Base-by-base conservation (phyloP, 2,113 vertebrate species). In the Notothenia coriiceps region DNA sequence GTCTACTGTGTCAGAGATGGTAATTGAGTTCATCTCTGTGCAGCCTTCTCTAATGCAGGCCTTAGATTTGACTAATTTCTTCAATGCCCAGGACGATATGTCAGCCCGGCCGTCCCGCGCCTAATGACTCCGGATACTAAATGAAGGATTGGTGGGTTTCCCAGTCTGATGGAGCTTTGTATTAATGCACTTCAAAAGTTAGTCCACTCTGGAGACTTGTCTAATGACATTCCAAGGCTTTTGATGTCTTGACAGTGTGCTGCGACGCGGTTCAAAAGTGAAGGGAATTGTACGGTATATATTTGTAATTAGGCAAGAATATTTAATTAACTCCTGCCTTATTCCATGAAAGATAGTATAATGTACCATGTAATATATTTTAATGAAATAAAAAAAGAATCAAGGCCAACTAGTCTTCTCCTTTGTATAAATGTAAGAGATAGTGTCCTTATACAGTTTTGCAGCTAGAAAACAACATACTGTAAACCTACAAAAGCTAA, bases 1-100 rank as follows among this genome's bases (percentile, higher is more conserved):
- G 77, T 79, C 77, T 51, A 20, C 17, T 71, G 64, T 83, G 84
- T 87, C 79, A 66, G 72, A 65, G 82, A 84, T 69, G 79, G 80
- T 91, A 89, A 91, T 91, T 89, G 83, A 87, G 91, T 90, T 83
- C 14, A 46, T 86, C 81, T 81, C 81, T 44, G 56, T 80, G 76
- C 75, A 74, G 87, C 73, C 44, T 60, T 55, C 51, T 86, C 52
- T 93, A 91, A 92, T 93, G 83, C 86, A 79, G 79, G 77, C 74
- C 52, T 49, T 73, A 82, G 78, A 85, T 89, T 77, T 89, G 78
- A 86, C 85, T 86, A 83, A 88, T 89, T 88, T 86, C 77, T 84
- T 73, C 70, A 66, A 79, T 83, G 70, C 68, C 64, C 70, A 55
- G 68, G 64, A 82, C n/a, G 40, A 90, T 80, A 76, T 74, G 79